Base-by-base conservation (phyloP, 2,113 vertebrate genomes). In the Eolophus roseicapilla region DNA sequence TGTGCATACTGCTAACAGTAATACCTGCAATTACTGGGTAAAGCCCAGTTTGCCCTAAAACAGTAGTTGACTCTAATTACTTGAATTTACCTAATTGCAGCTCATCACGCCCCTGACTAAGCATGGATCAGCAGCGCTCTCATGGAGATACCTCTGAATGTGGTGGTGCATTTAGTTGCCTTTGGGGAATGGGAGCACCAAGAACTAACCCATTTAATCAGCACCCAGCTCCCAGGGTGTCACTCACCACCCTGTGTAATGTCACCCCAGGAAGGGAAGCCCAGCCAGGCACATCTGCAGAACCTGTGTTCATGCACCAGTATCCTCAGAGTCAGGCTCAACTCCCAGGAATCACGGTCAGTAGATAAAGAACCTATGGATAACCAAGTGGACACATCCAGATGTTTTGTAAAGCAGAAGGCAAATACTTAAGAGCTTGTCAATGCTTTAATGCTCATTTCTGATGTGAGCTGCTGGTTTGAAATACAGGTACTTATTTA, bases 321-420 rank as follows among this genome's bases (percentile, higher is more conserved):
- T 60, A 57, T 4, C 53, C 83, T 11, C 49, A 13, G 39, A 17
- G 25, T 8, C 15, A 11, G 17, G 46, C 41, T 43, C 31, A 52
- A 28, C 50, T 63, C 60, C 1, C 0, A 47, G 27, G 59, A n/a
- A 6, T 3, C 4, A 0, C 2, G 0, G 18, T 15, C 82, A 21
- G 9, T 0, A 9, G 28, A 27, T 11, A 31, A 44, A 60, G 39
- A 47, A 63, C 74, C 65, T 24, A 6, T 0, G 29, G 81, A 17
- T 16, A 35, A 16, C n/a, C 5, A 1, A 67, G 75, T 13, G 28
- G 59, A 27, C n/a, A 11, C 7, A 0, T 0, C 10, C 2, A 25
- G 62, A 6, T 47, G 8, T 8, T 64, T 55, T 64, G 29, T 28
- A 35, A 84, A 89, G 69, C 33, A 76, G 28, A n/a, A 41, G 13